A percentile compares a stretch with the other conserved stretches of the same genome.
Conservation (phyloP, 2,888 invertebrate species). For the Sinopyrophorus schimmeli region DNA sequence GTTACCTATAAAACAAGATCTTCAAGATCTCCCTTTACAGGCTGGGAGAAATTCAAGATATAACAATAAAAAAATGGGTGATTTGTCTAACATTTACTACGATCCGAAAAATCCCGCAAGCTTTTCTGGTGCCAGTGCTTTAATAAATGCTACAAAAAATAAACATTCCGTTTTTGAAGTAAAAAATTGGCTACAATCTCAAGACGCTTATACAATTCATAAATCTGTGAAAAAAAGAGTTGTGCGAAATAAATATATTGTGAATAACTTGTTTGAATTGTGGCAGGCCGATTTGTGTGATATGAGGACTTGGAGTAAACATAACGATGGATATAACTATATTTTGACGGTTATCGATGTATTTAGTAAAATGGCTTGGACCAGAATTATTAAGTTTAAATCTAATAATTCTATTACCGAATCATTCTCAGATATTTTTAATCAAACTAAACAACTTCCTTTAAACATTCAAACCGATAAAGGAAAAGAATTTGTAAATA, state of each 20-base stretch:
- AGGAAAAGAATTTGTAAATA: background rate
- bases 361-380: background rate
- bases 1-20: too few species aligned
- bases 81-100: too few species aligned
- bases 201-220: background rate
- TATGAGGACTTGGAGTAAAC: background rate
- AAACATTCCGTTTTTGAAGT: too few species aligned
- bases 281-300: background rate
- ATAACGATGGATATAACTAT: background rate
- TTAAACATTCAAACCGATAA: conserved; percentile 1
- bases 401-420: background rate
- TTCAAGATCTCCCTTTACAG: too few species aligned
- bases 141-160: too few species aligned
- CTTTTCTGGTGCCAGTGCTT: too few species aligned
- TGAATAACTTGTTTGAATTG: too few species aligned
- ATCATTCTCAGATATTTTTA: background rate
- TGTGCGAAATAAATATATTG: conserved; percentile 1
- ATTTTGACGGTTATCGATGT: too few species aligned
- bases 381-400: background rate
- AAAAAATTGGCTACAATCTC: background rate
- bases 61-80: too few species aligned
- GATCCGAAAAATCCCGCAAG: too few species aligned
- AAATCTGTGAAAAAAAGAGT: background rate
- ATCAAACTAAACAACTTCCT: too few species aligned
- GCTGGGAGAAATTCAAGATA: too few species aligned